Evolutionary conservation across 30 jellyfish, hydroid and myxozoan species (phyloP), one percentile per base, ranked within the genome.

Genomic region (Cassiopea andromeda): DNA sequence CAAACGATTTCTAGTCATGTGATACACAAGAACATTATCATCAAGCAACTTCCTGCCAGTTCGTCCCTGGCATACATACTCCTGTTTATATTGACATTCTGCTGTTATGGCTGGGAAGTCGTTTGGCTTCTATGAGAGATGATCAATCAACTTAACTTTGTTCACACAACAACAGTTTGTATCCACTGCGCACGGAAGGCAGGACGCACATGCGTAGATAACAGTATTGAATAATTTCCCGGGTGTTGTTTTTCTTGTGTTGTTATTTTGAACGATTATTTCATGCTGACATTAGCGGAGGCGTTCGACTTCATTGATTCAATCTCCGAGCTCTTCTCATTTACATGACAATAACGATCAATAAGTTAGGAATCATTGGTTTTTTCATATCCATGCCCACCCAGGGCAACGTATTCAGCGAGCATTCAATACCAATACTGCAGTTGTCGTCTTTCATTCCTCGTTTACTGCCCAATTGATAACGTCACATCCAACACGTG

Each of bases 271-370:
- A 7, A 12, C 6, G 79, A 70, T 70, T 70, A 70, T 54, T 12
- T 54, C 79, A 43, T 70, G 79, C 79, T 70, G 79, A 19, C 54
- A 70, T 43, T n/a, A 70, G 79, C 38, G 79, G 79, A 70, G 79
- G 79, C 79, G 79, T 9, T n/a, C 27, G 3, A 16, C n/a, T 8
- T 14, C 46, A 6, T 54, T 15, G n/a, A 12, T 19, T 12, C 2
- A 17, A 19, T 0, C 54, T 38, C 50, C 27, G 54, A 7, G 50
- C 6, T 12, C 2, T 38, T 43, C 79, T 70, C 54, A 70, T 70
- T 70, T 1, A 4, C 79, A 70, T 70, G 27, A 70, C 50, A 70
- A 70, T 70, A 70, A 0, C 19, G 15, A 66, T 14, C 19, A 66
- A 7, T 7, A 66, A 19, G 75, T 19, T 19, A 7, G 45, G 45